Evolutionary conservation across 2,797 vertebrate genomes (phyloP).

Genomic region (Muraenolepis orangiensis): DNA sequence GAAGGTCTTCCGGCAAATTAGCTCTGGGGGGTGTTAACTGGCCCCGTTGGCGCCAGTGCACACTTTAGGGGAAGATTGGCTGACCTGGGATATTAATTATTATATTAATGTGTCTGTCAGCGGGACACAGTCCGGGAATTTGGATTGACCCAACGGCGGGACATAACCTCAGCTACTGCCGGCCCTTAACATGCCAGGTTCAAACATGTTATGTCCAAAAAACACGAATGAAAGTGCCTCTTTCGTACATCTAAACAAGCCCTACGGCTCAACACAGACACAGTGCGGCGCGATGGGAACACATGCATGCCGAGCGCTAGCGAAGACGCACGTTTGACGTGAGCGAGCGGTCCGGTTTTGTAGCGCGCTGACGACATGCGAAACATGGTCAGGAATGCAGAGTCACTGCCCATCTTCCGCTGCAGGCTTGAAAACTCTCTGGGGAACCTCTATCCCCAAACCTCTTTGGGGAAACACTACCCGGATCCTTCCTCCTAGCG

Average conservation of each 20-base stretch:
- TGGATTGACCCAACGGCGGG: background rate
- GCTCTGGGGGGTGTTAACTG: background rate
- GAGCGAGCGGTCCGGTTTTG: background rate
- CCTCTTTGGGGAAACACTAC: too few species aligned
- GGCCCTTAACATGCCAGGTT: too few species aligned
- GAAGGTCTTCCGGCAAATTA: background rate
- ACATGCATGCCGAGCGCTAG: background rate
- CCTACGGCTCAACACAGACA: background rate
- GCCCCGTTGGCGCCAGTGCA: background rate
- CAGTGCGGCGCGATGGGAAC: too few species aligned
- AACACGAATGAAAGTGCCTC: background rate
- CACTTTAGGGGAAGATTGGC: conserved; percentile 7
- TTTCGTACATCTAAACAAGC: background rate
- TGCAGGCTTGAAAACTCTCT: too few species aligned
- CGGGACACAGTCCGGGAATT: too few species aligned
- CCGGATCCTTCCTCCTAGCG: too few species aligned
- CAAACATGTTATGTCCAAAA: background rate
- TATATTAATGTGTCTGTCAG: background rate
- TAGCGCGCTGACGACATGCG: background rate
- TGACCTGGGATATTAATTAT: background rate
- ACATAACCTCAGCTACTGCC: background rate
- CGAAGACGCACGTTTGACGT: background rate
- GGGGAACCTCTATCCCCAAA: too few species aligned
- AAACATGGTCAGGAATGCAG: too few species aligned
- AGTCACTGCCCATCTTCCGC: too few species aligned